Evolutionary conservation across 2,888 invertebrate species (phyloP).

Genomic region (Eristalis intricaria): DNA sequence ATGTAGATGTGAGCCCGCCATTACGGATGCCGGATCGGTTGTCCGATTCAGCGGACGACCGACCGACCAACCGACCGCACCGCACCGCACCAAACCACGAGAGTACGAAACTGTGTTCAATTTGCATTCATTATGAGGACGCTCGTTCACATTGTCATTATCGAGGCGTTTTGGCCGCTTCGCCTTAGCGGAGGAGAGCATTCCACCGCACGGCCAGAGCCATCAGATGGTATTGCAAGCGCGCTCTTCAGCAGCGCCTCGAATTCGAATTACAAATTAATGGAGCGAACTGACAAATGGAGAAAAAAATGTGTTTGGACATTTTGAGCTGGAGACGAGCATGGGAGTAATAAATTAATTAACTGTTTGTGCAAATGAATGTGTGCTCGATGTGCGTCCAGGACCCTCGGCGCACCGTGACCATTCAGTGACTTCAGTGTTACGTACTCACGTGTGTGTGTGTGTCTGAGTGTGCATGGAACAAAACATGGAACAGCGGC

Average conservation of each 20-base stretch:
- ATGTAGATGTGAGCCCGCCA: constrained; percentile 26
- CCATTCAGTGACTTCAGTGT: constrained; percentile 46
- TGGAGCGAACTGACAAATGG: constrained; percentile 58
- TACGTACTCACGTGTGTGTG: constrained; percentile 16
- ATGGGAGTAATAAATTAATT: constrained; percentile 65
- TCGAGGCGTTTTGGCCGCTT: constrained; percentile 7
- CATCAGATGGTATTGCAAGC: constrained; percentile 34
- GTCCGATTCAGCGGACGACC: constrained; percentile 4
- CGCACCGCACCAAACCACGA: constrained; percentile 26
- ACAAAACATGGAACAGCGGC: constrained; percentile 52
- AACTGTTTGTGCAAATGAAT: constrained; percentile 62
- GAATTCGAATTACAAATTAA: constrained; percentile 67
- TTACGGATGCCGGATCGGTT: constrained; percentile 17
- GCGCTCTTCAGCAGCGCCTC: constrained; percentile 33
- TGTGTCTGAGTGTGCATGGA: neutral
- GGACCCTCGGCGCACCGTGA: neutral
- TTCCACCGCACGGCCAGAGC: neutral
- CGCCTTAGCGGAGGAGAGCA: neutral
- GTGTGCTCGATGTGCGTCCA: constrained; percentile 14
- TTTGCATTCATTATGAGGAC: constrained; percentile 70
- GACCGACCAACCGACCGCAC: constrained; percentile 2
- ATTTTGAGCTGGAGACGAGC: constrained; percentile 40
- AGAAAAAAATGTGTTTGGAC: constrained; percentile 43
- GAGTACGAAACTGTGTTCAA: constrained; percentile 72
- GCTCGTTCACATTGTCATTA: constrained; percentile 55